A percentile compares a stretch with the other conserved stretches of the same genome.
phyloP scores from a whole-genome alignment of 2,113 vertebrate species.

The Pseudois nayaur region DNA sequence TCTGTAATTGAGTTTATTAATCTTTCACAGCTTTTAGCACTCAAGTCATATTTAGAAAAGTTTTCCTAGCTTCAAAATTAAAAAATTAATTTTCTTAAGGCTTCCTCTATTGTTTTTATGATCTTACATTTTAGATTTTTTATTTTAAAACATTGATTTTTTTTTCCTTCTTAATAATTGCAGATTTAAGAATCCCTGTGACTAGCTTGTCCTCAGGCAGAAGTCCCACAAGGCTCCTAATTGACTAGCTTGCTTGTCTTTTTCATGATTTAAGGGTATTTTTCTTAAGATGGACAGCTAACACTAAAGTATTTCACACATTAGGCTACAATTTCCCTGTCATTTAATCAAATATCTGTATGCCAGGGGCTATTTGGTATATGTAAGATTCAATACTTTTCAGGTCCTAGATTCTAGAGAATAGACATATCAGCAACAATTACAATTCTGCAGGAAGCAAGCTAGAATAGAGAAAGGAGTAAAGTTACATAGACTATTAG shows the following conservation, averaged over 20 bases:
- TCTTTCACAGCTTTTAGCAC: neutral
- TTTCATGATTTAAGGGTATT: neutral
- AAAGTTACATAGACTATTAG: neutral
- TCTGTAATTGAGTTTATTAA: neutral
- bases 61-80: neutral
- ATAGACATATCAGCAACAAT: neutral
- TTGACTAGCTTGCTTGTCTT: neutral
- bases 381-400: neutral
- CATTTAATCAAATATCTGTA: neutral
- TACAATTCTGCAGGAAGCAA: neutral
- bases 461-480: neutral
- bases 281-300: neutral
- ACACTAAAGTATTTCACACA: neutral
- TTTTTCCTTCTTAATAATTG: conserved; percentile 20
- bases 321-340: neutral
- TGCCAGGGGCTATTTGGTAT: neutral
- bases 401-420: neutral
- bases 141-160: neutral
- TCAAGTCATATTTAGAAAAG: neutral
- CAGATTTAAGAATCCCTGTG: neutral
- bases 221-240: neutral
- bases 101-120: neutral
- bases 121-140: neutral
- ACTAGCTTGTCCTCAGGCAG: neutral
- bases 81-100: neutral